These are phyloP conservation scores for Ophion costatus DNA, from an alignment of 2,888 invertebrate species.

Conservation along the genomic window DNA sequence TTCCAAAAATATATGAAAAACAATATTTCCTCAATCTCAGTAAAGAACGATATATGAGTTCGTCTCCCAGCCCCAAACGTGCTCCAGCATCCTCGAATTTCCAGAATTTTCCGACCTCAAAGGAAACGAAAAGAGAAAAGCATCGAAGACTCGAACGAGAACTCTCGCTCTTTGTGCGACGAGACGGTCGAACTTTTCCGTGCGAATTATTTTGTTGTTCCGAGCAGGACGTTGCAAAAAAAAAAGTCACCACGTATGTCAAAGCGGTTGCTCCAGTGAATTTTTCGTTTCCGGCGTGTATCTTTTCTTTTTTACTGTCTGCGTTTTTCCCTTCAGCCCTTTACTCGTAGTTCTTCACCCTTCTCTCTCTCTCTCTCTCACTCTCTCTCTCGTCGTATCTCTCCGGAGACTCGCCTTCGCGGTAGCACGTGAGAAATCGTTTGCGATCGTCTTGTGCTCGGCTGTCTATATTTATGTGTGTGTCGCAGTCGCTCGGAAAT, in stretches of 20 bases:
- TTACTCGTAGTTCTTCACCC: neutral
- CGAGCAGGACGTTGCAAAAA: neutral
- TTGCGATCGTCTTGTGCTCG: conserved; percentile 46
- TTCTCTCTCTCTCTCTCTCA: conserved; percentile 51
- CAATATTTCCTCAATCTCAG: too few relatives aligned
- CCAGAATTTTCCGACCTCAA: too few relatives aligned
- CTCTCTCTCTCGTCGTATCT: conserved; percentile 40
- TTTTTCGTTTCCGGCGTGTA: neutral
- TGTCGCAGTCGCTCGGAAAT: conserved; percentile 64
- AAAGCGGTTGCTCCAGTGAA: neutral
- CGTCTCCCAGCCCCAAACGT: too few relatives aligned
- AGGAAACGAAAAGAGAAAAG: neutral
- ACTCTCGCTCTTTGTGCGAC: neutral
- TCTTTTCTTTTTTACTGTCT: conserved; percentile 28
- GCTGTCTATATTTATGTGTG: conserved; percentile 5
- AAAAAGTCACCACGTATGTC: neutral
- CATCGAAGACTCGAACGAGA: neutral
- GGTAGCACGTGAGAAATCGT: conserved; percentile 59
- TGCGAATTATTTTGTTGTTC: conserved; percentile 20
- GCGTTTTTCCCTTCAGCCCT: conserved; percentile 9
- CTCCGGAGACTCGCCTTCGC: conserved; percentile 48
- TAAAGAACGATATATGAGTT: too few relatives aligned
- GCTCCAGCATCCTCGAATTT: too few relatives aligned
- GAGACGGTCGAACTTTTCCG: conserved; percentile 18
- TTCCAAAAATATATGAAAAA: too few relatives aligned